phyloP scores from a whole-genome alignment of 1,140 invertebrate genomes.

The Papilio xuthus region DNA sequence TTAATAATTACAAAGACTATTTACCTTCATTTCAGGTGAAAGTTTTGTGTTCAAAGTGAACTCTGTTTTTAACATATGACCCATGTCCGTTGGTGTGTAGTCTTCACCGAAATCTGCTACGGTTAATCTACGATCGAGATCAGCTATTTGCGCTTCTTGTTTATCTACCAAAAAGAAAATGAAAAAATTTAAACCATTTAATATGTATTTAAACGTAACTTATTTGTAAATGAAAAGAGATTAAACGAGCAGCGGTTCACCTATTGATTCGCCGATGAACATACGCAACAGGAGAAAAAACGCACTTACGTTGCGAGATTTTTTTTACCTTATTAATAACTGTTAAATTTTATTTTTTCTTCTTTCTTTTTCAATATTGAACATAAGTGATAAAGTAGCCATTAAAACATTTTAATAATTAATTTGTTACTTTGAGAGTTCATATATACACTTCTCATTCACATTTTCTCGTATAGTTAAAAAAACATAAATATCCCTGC shows the following conservation, averaged over 20 bases:
- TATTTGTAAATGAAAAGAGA: too few species aligned
- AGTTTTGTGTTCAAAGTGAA: constrained; percentile 77
- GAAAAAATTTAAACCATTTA: constrained; percentile 37
- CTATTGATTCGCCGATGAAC: too few species aligned
- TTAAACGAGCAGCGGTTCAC: too few species aligned
- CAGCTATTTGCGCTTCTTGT: constrained; percentile 71
- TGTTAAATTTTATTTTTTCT: too few species aligned
- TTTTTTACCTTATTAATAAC: too few species aligned
- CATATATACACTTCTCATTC: not conserved
- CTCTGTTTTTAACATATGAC: constrained; percentile 74
- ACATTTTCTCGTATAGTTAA: not conserved
- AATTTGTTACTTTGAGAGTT: not conserved
- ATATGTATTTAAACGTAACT: constrained; percentile 7
- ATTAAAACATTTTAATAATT: too few species aligned
- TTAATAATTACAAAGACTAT: not conserved
- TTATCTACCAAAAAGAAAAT: constrained; percentile 79
- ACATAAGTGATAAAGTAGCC: not conserved
- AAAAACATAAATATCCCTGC: not conserved
- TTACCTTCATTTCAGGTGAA: constrained; percentile 76
- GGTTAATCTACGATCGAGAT: constrained; percentile 83
- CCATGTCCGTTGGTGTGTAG: constrained; percentile 76
- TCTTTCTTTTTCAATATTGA: not conserved
- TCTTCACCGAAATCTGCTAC: constrained; percentile 84
- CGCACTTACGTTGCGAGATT: too few species aligned
- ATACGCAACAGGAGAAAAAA: too few species aligned